Percentiles rank a stretch among this genome's conserved stretches.
Conservation (phyloP, 2,888 invertebrate genomes). For the Drosophila austrosaltans region DNA sequence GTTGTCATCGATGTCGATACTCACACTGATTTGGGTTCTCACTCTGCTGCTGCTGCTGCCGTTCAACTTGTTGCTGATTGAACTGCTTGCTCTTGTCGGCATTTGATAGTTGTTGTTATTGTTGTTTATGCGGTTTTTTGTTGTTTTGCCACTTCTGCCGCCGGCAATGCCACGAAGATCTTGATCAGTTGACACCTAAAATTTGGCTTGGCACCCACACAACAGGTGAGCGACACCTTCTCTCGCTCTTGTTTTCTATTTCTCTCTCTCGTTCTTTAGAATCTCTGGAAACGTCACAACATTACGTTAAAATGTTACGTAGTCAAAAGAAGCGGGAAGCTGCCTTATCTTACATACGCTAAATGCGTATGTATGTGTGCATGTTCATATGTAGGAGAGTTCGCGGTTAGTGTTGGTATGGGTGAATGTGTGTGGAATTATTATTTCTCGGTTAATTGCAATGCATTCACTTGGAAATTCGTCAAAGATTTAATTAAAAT, state of each 20-base stretch:
- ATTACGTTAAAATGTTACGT: not conserved
- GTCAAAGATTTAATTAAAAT: conserved; percentile 42
- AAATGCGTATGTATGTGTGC: not conserved
- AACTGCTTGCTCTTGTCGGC: conserved; percentile 2
- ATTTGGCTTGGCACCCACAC: conserved; percentile 15
- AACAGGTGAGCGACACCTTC: conserved; percentile 1
- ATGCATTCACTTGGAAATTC: conserved; percentile 32
- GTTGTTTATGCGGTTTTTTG: not conserved
- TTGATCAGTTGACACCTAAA: conserved; percentile 29
- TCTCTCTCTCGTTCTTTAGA: not conserved
- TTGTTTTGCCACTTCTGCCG: not conserved
- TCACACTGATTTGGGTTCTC: conserved; percentile 44
- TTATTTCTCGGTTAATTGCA: not conserved
- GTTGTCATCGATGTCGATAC: conserved; percentile 45
- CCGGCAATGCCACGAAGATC: not conserved
- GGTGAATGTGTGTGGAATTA: not conserved
- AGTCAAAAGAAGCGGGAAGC: not conserved
- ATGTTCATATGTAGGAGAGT: not conserved
- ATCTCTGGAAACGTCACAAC: not conserved
- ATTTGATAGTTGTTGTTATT: not conserved
- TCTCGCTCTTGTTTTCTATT: not conserved
- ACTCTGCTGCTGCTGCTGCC: conserved; percentile 6
- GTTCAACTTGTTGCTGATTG: conserved; percentile 15
- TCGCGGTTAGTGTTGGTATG: not conserved
- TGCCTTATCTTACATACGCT: conserved; percentile 1